Evolutionary conservation across 2,888 invertebrate genomes (phyloP).

Genomic region (Agrilus biguttatus): DNA sequence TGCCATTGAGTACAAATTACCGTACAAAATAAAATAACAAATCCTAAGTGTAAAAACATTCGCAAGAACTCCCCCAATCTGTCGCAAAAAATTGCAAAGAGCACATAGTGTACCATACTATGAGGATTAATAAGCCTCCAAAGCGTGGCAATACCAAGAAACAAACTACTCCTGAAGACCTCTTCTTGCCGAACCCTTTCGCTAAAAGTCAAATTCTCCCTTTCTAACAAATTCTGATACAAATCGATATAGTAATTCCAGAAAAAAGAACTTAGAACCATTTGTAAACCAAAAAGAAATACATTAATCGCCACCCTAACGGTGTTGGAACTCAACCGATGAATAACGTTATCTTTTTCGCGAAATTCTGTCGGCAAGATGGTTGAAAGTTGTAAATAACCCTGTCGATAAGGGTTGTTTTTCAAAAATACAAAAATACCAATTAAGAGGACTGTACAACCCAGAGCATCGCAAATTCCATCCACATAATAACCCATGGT

Average conservation of each 20-base stretch:
- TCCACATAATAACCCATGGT: conserved; percentile 71
- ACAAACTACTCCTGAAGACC: conserved; percentile 55
- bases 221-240: conserved; percentile 64
- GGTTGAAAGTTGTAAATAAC: conserved; percentile 53
- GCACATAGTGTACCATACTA: conserved; percentile 56
- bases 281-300: conserved; percentile 51
- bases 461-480: conserved; percentile 66
- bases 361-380: conserved; percentile 32
- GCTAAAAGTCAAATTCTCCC: conserved; percentile 38
- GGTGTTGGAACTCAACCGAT: conserved; percentile 53
- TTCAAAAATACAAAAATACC: conserved; percentile 55
- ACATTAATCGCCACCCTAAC: conserved; percentile 51
- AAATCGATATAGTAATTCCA: conserved; percentile 77
- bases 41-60: conserved; percentile 55
- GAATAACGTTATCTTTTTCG: conserved; percentile 40
- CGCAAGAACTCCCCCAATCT: conserved; percentile 65
- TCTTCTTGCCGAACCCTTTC: conserved; percentile 39
- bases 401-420: conserved; percentile 57
- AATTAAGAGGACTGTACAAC: conserved; percentile 54
- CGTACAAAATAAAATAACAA: conserved; percentile 48
- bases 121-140: conserved; percentile 74
- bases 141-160: conserved; percentile 55
- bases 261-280: conserved; percentile 58
- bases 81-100: conserved; percentile 68
- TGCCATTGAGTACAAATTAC: conserved; percentile 61